Evolutionary conservation across 2,888 invertebrate species (phyloP).

Genomic region (Ormia ochracea): DNA sequence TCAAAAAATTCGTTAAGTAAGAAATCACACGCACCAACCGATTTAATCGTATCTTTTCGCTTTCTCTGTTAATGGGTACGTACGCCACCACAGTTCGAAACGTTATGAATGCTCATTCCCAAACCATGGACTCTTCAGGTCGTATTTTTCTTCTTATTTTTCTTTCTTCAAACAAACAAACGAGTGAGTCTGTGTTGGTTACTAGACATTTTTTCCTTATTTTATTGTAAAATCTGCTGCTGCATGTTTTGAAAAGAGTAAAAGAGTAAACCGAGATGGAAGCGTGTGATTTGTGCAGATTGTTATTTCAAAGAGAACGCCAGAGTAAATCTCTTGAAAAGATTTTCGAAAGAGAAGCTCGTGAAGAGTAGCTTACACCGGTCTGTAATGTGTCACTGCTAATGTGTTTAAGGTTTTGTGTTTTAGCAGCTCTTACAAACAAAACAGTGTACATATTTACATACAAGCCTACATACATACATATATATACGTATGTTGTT

Average conservation of each 20-base stretch:
- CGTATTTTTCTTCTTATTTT: conserved; percentile 49
- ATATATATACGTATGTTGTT: no score
- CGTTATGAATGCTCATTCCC: conserved; percentile 67
- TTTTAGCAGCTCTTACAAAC: no score
- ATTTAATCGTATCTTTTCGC: conserved; percentile 5
- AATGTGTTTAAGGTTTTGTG: no score
- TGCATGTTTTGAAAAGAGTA: conserved; percentile 15
- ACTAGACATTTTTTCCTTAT: background rate
- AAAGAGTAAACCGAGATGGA: no score
- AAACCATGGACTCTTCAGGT: conserved; percentile 63
- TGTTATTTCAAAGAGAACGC: no score
- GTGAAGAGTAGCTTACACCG: no score
- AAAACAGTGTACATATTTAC: no score
- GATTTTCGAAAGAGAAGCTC: no score
- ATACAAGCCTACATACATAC: no score
- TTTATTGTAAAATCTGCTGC: background rate
- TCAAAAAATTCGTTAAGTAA: conserved; percentile 32
- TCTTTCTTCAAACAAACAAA: conserved; percentile 32
- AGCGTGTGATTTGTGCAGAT: no score
- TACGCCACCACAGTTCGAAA: conserved; percentile 71
- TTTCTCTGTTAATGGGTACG: conserved; percentile 61
- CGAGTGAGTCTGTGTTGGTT: conserved; percentile 26
- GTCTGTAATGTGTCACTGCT: no score
- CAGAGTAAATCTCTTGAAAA: no score
- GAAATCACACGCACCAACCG: conserved; percentile 21